Evolutionary conservation across 2,888 invertebrate species (phyloP), one percentile per base, ranked within the genome.

Genomic region (Mamestra brassicae): DNA sequence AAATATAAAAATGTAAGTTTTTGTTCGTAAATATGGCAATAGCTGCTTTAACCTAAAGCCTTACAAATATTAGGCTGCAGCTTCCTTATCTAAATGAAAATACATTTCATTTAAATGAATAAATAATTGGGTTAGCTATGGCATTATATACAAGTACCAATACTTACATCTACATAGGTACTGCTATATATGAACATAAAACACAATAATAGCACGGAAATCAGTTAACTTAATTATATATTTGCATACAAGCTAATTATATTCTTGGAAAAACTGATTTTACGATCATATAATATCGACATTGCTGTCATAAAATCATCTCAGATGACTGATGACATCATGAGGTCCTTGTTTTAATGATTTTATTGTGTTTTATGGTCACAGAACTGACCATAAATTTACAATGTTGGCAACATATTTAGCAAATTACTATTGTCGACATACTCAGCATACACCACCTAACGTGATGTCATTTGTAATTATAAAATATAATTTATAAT

Each of bases 321-420:
- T 71, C 69, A 68, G 73, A 74, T 78, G 66, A 71, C 67, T 73
- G 85, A 86, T 89, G 87, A 87, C 86, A 86, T 88, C 88, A 89
- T 84, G 78, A 73, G 75, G 79, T 84, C 81, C 81, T 84, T 81
- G 87, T 87, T 86, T 85, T 82, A 87, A 85, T 88, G 87, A 90
- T 89, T 91, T 91, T 91, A 92, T 91, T 87, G 81, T 84, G 62
- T 74, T 88, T 92, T 91, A 92, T 87, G 86, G 78, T 76, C 71
- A 60, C 66, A 81, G 74, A 76, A 72, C 52, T 71, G 70, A 60
- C 78, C 66, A 83, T 87, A 88, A 88, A 88, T 77, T 67, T 64
- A 83, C 81, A 83, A 78, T 75, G 87, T 87, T 70, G 52, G 11
- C 45, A 45, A 78, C 63, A 36, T 68, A 77, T 26, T 52, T 5